Evolutionary conservation across 92 coral and sea anemone genomes (phyloP).

Genomic region (Siderastrea siderea): DNA sequence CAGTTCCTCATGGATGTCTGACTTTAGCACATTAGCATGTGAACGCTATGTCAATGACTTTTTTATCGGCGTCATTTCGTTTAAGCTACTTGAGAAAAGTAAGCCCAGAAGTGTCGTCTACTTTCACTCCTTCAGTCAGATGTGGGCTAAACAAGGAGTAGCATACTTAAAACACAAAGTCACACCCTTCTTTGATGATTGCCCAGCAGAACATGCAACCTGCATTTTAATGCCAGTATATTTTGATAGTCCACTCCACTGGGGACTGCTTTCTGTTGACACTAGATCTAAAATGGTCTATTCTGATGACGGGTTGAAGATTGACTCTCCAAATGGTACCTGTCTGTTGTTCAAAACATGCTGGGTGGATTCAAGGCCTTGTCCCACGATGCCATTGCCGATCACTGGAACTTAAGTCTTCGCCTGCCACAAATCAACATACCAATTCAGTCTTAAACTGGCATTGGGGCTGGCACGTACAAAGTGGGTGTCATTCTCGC

Average conservation of each 20-base stretch:
- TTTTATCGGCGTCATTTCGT: conserved; percentile 8
- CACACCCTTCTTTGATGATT: background rate
- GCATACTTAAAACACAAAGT: background rate
- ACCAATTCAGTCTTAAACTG: background rate
- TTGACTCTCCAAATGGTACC: background rate
- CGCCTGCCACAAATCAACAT: background rate
- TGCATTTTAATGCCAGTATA: conserved; percentile 17
- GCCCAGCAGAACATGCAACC: background rate
- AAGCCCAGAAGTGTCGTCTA: background rate
- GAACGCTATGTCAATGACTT: conserved; percentile 24
- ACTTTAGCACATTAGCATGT: conserved; percentile 33
- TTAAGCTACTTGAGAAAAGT: background rate
- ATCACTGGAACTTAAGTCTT: background rate
- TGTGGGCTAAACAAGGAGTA: conserved; percentile 28
- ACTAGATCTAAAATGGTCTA: background rate
- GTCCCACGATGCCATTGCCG: background rate
- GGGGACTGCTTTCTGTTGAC: conserved; percentile 38
- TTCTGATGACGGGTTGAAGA: conserved; percentile 43
- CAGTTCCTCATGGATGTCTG: conserved; percentile 34
- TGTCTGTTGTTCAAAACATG: background rate
- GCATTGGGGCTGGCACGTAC: background rate
- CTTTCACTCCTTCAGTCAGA: conserved; percentile 22
- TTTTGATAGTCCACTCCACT: conserved; percentile 4
- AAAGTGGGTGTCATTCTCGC: background rate
- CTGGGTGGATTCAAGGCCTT: background rate